phyloP scores from a whole-genome alignment of 2,888 invertebrate genomes.

The Agrotis segetum region DNA sequence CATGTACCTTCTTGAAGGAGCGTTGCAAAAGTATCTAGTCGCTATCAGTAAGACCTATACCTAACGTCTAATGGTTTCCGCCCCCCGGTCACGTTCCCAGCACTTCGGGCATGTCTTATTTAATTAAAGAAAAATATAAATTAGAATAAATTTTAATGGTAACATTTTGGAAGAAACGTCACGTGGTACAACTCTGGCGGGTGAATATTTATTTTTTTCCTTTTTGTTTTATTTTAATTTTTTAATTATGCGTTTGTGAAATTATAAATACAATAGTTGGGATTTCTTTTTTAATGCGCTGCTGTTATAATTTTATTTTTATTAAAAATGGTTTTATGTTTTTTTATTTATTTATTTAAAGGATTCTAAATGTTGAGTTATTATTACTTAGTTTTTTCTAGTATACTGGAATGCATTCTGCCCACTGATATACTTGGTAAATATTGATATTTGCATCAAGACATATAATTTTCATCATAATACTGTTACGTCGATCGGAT shows the following conservation, averaged over 20 bases:
- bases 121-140: slow-evolving; percentile 87
- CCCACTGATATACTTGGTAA: no score
- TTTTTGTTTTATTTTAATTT: slow-evolving; percentile 21
- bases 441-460: no score
- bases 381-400: no score
- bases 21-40: slow-evolving; percentile 3
- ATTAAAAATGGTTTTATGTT: no score
- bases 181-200: slow-evolving; percentile 44
- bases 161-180: slow-evolving; percentile 50
- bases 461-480: no score
- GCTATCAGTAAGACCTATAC: slow-evolving; percentile 59
- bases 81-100: slow-evolving; percentile 78
- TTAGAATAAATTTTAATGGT: slow-evolving; percentile 82
- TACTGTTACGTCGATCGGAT: no score
- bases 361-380: no score
- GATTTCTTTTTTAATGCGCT: background rate
- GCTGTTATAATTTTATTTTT: slow-evolving; percentile 3
- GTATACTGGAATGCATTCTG: no score
- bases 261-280: slow-evolving; percentile 11
- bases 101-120: slow-evolving; percentile 82
- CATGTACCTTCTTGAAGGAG: background rate
- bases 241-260: slow-evolving; percentile 10
- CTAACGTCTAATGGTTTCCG: slow-evolving; percentile 76
- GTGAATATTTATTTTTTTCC: slow-evolving; percentile 30
- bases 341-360: no score